phyloP scores from a whole-genome alignment of 1,140 invertebrate genomes.

The Heterodera carotae region DNA sequence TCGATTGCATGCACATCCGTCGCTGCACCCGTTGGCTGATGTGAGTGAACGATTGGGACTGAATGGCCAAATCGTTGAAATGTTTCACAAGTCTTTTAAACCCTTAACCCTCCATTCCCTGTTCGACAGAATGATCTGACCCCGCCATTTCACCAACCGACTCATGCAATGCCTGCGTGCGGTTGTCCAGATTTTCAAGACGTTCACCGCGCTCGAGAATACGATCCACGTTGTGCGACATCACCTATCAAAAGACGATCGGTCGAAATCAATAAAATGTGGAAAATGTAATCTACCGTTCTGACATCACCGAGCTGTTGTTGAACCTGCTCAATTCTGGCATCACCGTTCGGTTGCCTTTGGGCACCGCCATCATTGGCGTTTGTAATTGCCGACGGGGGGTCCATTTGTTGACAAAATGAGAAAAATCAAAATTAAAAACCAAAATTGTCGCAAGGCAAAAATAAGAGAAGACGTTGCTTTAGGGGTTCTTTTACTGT shows the following conservation, averaged over 20 bases:
- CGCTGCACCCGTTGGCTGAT: slow-evolving; percentile 17
- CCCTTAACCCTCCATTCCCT: no score
- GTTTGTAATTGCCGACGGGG: background rate
- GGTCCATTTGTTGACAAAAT: slow-evolving; percentile 13
- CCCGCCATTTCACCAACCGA: no score
- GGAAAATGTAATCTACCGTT: background rate
- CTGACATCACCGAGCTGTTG: slow-evolving; percentile 11
- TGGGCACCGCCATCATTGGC: background rate
- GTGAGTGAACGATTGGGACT: slow-evolving; percentile 22
- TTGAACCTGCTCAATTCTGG: slow-evolving; percentile 14
- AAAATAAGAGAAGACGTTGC: no score
- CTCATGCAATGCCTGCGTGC: slow-evolving; percentile 16
- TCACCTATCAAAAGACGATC: background rate
- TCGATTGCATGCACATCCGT: slow-evolving; percentile 14
- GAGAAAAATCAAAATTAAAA: background rate
- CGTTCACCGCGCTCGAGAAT: slow-evolving; percentile 25
- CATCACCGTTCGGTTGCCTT: background rate
- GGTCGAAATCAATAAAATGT: background rate
- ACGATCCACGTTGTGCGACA: slow-evolving; percentile 23
- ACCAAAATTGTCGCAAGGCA: no score
- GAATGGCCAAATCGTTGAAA: no score
- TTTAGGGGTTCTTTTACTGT: no score
- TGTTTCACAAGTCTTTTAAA: no score
- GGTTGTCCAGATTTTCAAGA: slow-evolving; percentile 13
- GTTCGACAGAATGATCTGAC: no score